These are phyloP conservation scores for Drosophila tropicalis DNA, from an alignment of 1,140 invertebrate genomes.

Conservation along the genomic window DNA sequence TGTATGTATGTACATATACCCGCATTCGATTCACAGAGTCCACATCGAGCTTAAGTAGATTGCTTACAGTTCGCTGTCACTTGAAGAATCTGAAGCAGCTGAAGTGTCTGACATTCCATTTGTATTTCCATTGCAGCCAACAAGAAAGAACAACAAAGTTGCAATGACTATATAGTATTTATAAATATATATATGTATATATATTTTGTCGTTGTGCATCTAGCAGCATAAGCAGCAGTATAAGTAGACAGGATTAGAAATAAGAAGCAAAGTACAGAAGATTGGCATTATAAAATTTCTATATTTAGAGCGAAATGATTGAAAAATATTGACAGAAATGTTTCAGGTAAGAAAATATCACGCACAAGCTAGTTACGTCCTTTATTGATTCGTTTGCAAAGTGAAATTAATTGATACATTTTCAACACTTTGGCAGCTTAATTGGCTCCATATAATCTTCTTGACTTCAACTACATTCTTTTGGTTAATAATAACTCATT, in stretches of 20 bases:
- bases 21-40: neutral
- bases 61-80: neutral
- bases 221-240: neutral
- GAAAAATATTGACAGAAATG: neutral
- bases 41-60: neutral
- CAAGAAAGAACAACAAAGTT: neutral
- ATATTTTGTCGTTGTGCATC: neutral
- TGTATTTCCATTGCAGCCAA: neutral
- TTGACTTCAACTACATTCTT: too few relatives aligned
- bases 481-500: too few relatives aligned
- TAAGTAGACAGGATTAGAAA: neutral
- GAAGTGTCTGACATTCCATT: conserved; percentile 6
- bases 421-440: too few relatives aligned
- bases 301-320: neutral
- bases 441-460: too few relatives aligned
- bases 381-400: too few relatives aligned
- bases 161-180: neutral
- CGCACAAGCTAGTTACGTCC: too few relatives aligned
- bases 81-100: neutral
- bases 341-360: too few relatives aligned
- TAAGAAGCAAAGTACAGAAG: neutral
- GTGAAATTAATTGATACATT: too few relatives aligned
- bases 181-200: neutral
- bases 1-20: too few relatives aligned
- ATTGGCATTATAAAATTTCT: neutral